Percentiles rank a stretch among this genome's conserved stretches.
These are phyloP conservation scores for Rhabdomys pumilio DNA, from an alignment of 2,797 vertebrate genomes.

Conservation along the genomic window DNA sequence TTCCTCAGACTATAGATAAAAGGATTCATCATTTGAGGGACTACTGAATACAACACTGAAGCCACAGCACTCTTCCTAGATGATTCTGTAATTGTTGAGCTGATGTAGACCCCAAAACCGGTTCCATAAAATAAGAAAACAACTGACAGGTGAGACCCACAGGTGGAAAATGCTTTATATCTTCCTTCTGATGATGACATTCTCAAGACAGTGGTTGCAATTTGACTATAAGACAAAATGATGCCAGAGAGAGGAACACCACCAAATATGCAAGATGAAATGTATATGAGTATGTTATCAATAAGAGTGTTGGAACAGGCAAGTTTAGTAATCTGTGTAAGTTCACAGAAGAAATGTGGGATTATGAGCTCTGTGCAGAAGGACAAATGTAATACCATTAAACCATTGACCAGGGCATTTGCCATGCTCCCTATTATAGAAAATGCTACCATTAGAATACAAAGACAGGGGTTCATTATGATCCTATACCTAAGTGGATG, in stretches of 20 bases:
- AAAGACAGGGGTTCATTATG: slow-evolving; percentile 68
- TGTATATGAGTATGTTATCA: background rate
- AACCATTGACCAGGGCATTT: background rate
- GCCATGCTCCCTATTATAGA: background rate
- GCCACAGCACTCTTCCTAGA: slow-evolving; percentile 44
- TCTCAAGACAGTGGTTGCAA: background rate
- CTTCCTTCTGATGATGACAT: background rate
- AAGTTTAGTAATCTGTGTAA: slow-evolving; percentile 11
- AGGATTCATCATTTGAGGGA: slow-evolving; percentile 76
- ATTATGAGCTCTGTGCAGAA: background rate
- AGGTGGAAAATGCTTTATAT: background rate
- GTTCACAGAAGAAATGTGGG: slow-evolving; percentile 43
- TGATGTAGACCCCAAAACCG: slow-evolving; percentile 67
- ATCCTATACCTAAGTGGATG: slow-evolving; percentile 69
- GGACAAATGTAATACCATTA: slow-evolving; percentile 21
- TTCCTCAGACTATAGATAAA: slow-evolving; percentile 72
- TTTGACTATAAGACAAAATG: slow-evolving; percentile 6
- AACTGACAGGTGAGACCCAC: slow-evolving; percentile 57
- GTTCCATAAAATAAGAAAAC: slow-evolving; percentile 73
- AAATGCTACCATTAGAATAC: background rate
- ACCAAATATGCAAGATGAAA: background rate
- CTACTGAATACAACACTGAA: slow-evolving; percentile 69
- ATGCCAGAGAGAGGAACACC: background rate
- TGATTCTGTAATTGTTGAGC: slow-evolving; percentile 49
- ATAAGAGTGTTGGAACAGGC: background rate